Evolutionary conservation across 2,888 invertebrate species (phyloP), one percentile per base, ranked within the genome.

Genomic region (Actias luna): DNA sequence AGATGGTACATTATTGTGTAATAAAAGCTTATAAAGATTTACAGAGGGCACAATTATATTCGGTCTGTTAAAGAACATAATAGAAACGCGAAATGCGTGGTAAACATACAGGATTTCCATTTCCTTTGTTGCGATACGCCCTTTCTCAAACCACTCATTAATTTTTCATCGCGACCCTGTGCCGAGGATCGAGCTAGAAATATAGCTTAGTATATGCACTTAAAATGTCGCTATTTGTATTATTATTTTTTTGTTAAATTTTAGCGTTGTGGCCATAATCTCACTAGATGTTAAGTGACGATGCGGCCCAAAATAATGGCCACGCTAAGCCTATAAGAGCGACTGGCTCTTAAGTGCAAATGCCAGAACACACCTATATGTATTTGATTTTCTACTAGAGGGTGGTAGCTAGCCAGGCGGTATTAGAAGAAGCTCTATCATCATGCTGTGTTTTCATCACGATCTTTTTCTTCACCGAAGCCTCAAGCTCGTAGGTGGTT

Each of bases 101-200:
- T 55, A 27, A 55, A 29, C 27, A 29, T 29, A 29, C 52, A 29
- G 52, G 52, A 27, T 55, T n/a, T 29, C 25, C 25, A 55, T 16
- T 5, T 29, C 52, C 16, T 27, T 55, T 55, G 52, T 55, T 18
- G 39, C 14, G 22, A 46, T 42, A n/a, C 8, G 52, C 29, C 29
- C 52, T 29, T 27, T 55, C 52, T 55, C 14, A 55, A 55, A 29
- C 52, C 29, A 5, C 52, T 55, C 52, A 55, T 55, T 55, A 55
- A 55, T 55, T 55, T 55, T 55, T 55, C 52, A 55, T 55, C 52
- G 14, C 52, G 52, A 55, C 52, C 52, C 52, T 55, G 29, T 16
- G 5, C 29, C 29, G 52, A 3, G 52, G 29, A 29, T 55, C 57
- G 42, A 33, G 57, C 22, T 25, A 16, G 36, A 31, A 31, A 58